phyloP scores from a whole-genome alignment of 2,888 invertebrate genomes.

The Sisyra nigra region DNA sequence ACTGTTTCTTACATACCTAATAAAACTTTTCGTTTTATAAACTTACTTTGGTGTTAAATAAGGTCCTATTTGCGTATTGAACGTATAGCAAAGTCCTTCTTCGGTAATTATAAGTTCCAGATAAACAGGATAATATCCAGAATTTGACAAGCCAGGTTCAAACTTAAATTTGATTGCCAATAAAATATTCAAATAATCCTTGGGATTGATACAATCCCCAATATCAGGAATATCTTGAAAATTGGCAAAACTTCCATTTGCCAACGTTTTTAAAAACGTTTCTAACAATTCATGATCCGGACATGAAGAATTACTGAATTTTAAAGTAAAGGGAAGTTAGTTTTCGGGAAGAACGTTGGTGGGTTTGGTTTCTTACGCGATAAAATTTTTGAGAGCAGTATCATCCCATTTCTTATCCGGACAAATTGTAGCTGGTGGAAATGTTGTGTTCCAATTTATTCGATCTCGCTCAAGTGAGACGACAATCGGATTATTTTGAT shows the following conservation, averaged over 20 bases:
- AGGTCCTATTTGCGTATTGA: conserved; percentile 45
- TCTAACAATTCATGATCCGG: conserved; percentile 35
- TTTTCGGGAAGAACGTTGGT: too few relatives aligned
- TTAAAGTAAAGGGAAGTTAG: too few relatives aligned
- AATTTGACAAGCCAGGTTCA: conserved; percentile 29
- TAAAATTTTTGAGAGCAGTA: conserved; percentile 32
- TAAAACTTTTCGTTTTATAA: too few relatives aligned
- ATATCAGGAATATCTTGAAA: conserved; percentile 39
- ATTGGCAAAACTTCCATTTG: conserved; percentile 40
- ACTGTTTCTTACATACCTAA: too few relatives aligned
- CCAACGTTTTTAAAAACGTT: conserved; percentile 36
- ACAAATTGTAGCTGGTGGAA: conserved; percentile 52
- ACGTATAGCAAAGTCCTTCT: conserved; percentile 51
- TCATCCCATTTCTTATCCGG: conserved; percentile 38
- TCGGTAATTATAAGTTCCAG: conserved; percentile 48
- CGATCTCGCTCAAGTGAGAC: conserved; percentile 59
- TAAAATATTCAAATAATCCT: conserved; percentile 38
- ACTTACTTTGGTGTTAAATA: conserved; percentile 41
- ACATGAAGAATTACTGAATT: conserved; percentile 22
- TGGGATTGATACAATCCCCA: conserved; percentile 30
- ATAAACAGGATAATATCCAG: conserved; percentile 17
- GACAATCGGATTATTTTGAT: conserved; percentile 53
- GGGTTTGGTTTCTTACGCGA: conserved; percentile 36
- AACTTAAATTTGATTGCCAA: conserved; percentile 33
- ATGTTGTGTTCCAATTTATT: conserved; percentile 54